Evolutionary conservation across 2,888 invertebrate species (phyloP), one percentile per base, ranked within the genome.

Genomic region (Hyles lineata): DNA sequence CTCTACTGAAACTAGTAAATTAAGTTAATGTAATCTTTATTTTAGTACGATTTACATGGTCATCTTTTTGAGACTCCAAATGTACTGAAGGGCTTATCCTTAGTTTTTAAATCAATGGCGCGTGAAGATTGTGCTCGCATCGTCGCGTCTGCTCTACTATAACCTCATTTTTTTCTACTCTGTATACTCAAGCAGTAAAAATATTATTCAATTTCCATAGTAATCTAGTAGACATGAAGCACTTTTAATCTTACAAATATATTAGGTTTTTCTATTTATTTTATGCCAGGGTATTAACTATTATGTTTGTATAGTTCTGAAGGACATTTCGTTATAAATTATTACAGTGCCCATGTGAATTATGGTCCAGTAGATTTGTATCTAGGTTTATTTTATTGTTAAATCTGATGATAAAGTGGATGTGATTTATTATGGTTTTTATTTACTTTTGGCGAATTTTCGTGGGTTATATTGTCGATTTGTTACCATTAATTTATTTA

Each of bases 351-450:
- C n/a, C 29, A 23, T 50, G 21, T 43, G 15, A 50, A 67, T 50
- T 67, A 50, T 50, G 43, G 25, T 23, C 50, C 15, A 7, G 21
- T 4, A 43, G 67, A 67, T 67, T 67, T 67, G 23, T 67, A 67
- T 67, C 23, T 23, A 21, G n/a, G 2, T 67, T 17, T 55, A 19
- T 7, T 67, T 43, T 67, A 50, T 61, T 61, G 17, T 67, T 67
- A 67, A 50, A 23, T 67, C 15, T 67, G 67, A 67, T 67, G 50
- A 50, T 50, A 50, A 67, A 67, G 50, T 67, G 50, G 23, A 67
- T 43, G 17, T 35, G 5, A 63, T 50, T 67, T 67, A 67, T 50
- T 17, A 43, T 67, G 8, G 15, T 23, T 67, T 67, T 50, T 50
- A 61, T 29, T 67, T 23, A 43, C 23, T 23, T 17, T 23, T 67